These are phyloP conservation scores for Trichopria drosophilae DNA, from an alignment of 2,888 invertebrate genomes.

Conservation along the genomic window DNA sequence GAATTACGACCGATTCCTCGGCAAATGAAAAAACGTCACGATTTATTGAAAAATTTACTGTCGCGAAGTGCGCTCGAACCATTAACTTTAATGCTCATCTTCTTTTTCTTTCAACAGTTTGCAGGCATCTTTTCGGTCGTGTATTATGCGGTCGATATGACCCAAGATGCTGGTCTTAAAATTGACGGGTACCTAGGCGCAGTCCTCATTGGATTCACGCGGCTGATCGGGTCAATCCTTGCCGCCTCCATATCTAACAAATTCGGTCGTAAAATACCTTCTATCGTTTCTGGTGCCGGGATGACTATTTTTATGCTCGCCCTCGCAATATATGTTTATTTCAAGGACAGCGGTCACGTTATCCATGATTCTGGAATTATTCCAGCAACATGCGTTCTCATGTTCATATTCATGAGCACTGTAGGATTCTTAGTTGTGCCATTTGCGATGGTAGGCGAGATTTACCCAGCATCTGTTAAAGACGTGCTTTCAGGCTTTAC, in stretches of 20 bases:
- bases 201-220: conserved; percentile 61
- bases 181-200: conserved; percentile 60
- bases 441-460: conserved; percentile 64
- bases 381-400: conserved; percentile 58
- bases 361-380: conserved; percentile 47
- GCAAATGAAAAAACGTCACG: conserved; percentile 37
- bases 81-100: conserved; percentile 58
- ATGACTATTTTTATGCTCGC: conserved; percentile 63
- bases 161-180: conserved; percentile 58
- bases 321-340: conserved; percentile 58
- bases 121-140: conserved; percentile 63
- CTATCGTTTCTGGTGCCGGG: conserved; percentile 64
- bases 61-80: conserved; percentile 59
- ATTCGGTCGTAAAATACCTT: conserved; percentile 64
- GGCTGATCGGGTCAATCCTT: conserved; percentile 58
- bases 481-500: conserved; percentile 61
- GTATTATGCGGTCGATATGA: conserved; percentile 63
- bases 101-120: conserved; percentile 65
- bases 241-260: conserved; percentile 61
- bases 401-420: conserved; percentile 62
- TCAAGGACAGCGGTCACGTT: conserved; percentile 44
- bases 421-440: conserved; percentile 64
- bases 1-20: conserved; percentile 39
- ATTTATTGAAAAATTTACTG: conserved; percentile 46
- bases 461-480: conserved; percentile 62